Conservation (phyloP, 1,140 invertebrate genomes). For the Ostrea edulis region DNA sequence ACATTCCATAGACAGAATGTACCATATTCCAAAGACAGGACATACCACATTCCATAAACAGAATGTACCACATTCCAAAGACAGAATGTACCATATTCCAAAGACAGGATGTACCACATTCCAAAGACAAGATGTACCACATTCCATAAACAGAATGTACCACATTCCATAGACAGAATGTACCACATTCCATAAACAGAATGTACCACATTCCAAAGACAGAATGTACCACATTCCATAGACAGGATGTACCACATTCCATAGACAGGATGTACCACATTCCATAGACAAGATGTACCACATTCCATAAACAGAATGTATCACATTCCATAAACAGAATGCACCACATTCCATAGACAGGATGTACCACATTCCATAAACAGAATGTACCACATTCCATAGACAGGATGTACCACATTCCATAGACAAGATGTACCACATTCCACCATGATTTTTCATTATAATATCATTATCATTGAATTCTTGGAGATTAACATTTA, state of each 20-base stretch:
- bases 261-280: slow-evolving; percentile 76
- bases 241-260: slow-evolving; percentile 78
- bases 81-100: slow-evolving; percentile 78
- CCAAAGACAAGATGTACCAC: slow-evolving; percentile 77
- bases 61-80: slow-evolving; percentile 78
- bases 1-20: slow-evolving; percentile 76
- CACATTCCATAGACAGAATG: slow-evolving; percentile 78
- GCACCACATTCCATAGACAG: slow-evolving; percentile 79
- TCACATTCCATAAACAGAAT: slow-evolving; percentile 78
- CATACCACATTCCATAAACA: slow-evolving; percentile 78
- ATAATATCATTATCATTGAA: no score
- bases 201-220: slow-evolving; percentile 78
- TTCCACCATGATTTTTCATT: slow-evolving; percentile 58
- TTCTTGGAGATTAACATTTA: no score
- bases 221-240: slow-evolving; percentile 78
- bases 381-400: slow-evolving; percentile 78
- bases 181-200: slow-evolving; percentile 78
- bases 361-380: slow-evolving; percentile 78
- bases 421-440: slow-evolving; percentile 76
- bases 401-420: slow-evolving; percentile 79
- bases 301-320: slow-evolving; percentile 76
- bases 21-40: slow-evolving; percentile 78
- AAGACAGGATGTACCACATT: slow-evolving; percentile 78
- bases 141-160: slow-evolving; percentile 77
- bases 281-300: slow-evolving; percentile 77